Base-by-base conservation (phyloP, 2,888 invertebrate genomes). In the Idaea straminata region DNA sequence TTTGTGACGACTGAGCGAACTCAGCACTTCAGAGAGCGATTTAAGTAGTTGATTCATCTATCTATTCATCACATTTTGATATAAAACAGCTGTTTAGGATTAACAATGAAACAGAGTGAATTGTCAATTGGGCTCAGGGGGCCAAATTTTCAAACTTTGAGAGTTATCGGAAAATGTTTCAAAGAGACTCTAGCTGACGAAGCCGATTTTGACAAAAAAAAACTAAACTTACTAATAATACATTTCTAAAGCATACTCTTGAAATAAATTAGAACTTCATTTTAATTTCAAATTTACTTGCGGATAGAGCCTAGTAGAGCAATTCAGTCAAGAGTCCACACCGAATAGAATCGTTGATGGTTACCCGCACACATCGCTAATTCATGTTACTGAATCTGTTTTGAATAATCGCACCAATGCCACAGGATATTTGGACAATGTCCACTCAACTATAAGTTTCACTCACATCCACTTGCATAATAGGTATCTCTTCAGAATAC, bases 361-460 rank as follows among this genome's bases (percentile, higher is more conserved):
- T 64, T 68, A 66, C 65, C 62, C 25, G 59, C 62, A 62, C 66
- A 66, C 75, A 70, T 73, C 71, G 64, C 72, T 78, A 77, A 81
- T 79, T 82, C 82, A 69, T 74, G 78, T 81, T 80, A 81, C 77
- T 74, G 79, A 71, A 74, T 80, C 79, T 77, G 79, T 84, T 85
- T 81, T 85, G 84, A 86, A 85, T 86, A 87, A 85, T 83, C 78
- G 74, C 73, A 65, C 61, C 62, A 66, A 72, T 64, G 83, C 86
- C 79, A 80, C 75, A 76, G 83, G 84, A 81, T 78, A 83, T 84
- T 83, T 83, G 76, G 78, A 80, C 82, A 81, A 76, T 83, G 80
- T 72, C 79, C 82, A 83, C 76, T 85, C 80, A 79, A 77, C 84
- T 84, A 85, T 82, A 84, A 77, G 65, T 67, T 67, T 65, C 66